These are phyloP conservation scores for Steatocranus sp. DNA, from an alignment of 2,797 vertebrate species.

Conservation along the genomic window DNA sequence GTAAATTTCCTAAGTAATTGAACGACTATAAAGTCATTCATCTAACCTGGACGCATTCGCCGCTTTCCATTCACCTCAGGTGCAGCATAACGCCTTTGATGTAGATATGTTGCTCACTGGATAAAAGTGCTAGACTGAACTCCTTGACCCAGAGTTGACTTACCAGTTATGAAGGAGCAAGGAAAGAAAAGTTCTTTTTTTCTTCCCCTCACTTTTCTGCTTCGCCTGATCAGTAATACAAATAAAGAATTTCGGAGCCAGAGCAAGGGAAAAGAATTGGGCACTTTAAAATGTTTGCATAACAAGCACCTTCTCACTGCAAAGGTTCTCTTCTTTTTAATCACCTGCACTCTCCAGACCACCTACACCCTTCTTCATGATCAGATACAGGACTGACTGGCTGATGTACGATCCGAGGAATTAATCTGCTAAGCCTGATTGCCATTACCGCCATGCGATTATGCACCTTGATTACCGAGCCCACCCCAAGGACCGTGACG, in stretches of 20 bases:
- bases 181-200: conserved; percentile 33
- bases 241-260: conserved; percentile 68
- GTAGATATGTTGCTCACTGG: conserved; percentile 60
- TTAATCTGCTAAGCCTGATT: conserved; percentile 82
- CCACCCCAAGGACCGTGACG: conserved; percentile 76
- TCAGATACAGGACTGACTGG: conserved; percentile 72
- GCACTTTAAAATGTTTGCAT: conserved; percentile 80
- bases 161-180: conserved; percentile 54
- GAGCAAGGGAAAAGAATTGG: conserved; percentile 73
- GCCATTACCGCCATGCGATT: conserved; percentile 79
- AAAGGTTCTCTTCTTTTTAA: conserved; percentile 75
- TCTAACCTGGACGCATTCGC: conserved; percentile 32
- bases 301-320: conserved; percentile 73
- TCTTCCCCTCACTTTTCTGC: conserved; percentile 26
- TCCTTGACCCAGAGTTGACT: conserved; percentile 69
- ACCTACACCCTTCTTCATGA: conserved; percentile 84
- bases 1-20: conserved; percentile 49
- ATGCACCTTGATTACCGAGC: conserved; percentile 83
- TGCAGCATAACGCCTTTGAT: conserved; percentile 47
- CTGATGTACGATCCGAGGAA: conserved; percentile 73
- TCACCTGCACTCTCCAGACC: conserved; percentile 84
- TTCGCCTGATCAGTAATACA: conserved; percentile 63
- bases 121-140: conserved; percentile 53
- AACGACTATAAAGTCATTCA: conserved; percentile 61
- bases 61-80: conserved; percentile 45